phyloP scores from a whole-genome alignment of 2,888 invertebrate species.

The Nomada lathburiana region DNA sequence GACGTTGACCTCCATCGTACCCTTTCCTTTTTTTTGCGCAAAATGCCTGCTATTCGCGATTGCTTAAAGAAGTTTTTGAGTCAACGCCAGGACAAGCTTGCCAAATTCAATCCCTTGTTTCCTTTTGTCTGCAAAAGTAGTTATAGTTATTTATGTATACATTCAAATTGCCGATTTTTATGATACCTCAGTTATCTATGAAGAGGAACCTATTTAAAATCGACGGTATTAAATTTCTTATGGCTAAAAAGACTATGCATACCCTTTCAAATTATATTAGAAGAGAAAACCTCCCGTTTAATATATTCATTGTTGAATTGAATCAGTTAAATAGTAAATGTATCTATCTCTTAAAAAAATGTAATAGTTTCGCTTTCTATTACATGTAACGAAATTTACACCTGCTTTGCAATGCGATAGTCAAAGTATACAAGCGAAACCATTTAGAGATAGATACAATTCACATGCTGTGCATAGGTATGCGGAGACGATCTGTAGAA shows the following conservation, averaged over 20 bases:
- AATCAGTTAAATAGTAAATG: background rate
- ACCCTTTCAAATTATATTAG: too few relatives aligned
- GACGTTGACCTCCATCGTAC: slow-evolving; percentile 32
- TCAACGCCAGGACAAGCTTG: background rate
- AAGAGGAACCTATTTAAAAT: too few relatives aligned
- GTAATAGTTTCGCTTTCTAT: background rate
- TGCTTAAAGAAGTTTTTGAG: background rate
- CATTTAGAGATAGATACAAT: slow-evolving; percentile 6
- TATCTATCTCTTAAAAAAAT: background rate
- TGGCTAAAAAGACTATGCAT: too few relatives aligned
- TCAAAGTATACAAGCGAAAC: background rate
- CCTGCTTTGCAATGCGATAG: background rate
- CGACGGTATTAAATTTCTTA: too few relatives aligned
- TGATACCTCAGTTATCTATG: background rate
- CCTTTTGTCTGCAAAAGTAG: background rate
- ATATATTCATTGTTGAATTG: background rate
- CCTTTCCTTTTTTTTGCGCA: background rate
- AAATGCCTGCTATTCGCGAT: background rate
- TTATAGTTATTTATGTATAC: background rate
- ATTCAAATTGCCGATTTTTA: background rate
- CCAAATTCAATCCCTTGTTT: background rate
- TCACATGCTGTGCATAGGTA: background rate
- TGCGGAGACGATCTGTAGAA: background rate
- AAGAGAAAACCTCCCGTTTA: background rate
- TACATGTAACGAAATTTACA: background rate